Evolutionary conservation across 2,888 invertebrate genomes (phyloP).

Genomic region (Cheilosia variabilis): DNA sequence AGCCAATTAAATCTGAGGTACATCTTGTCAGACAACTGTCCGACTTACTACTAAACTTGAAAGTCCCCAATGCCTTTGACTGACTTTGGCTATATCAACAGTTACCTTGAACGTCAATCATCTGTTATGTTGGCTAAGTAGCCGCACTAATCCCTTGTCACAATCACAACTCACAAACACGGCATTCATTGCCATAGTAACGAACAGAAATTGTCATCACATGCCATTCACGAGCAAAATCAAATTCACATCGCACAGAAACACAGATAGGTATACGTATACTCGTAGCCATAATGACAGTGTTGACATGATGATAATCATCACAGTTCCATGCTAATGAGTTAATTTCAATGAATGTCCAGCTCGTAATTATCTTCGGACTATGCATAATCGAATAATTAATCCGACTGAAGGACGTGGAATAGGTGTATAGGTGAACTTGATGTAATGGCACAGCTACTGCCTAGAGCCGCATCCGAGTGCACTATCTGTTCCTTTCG

Average conservation of each 20-base stretch:
- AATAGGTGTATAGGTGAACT: background rate
- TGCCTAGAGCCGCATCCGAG: background rate
- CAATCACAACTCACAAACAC: too few relatives aligned
- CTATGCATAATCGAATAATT: constrained; percentile 42
- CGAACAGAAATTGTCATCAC: background rate
- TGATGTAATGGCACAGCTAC: background rate
- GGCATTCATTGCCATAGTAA: background rate
- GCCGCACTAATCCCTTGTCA: too few relatives aligned
- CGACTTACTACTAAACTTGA: too few relatives aligned
- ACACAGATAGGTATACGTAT: background rate
- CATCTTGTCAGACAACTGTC: too few relatives aligned
- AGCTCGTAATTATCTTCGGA: constrained; percentile 35
- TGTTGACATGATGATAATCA: constrained; percentile 58
- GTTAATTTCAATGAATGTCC: constrained; percentile 56
- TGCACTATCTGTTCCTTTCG: constrained; percentile 8
- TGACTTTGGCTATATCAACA: too few relatives aligned
- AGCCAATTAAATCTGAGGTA: too few relatives aligned
- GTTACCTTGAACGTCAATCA: too few relatives aligned
- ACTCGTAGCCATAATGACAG: constrained; percentile 29
- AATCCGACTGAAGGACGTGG: constrained; percentile 33
- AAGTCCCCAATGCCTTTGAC: too few relatives aligned
- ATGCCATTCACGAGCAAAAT: background rate
- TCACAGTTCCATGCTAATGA: constrained; percentile 64
- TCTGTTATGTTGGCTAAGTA: too few relatives aligned
- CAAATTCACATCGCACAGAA: background rate